These are phyloP conservation scores for Syrmaticus mikado DNA, from an alignment of 2,113 vertebrate genomes.

Conservation along the genomic window DNA sequence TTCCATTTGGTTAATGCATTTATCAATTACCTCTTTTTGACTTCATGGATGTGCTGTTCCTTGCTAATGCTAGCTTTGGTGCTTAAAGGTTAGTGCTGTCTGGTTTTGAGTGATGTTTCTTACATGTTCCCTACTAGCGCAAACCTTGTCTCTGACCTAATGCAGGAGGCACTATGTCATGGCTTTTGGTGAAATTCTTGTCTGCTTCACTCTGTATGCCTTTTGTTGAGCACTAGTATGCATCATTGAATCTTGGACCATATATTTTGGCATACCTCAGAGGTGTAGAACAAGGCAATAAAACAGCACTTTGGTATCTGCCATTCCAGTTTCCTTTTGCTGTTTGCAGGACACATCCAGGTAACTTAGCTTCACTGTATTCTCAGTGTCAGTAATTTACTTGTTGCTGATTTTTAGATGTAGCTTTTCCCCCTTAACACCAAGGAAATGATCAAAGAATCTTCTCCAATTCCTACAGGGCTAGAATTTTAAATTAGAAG, in stretches of 20 bases:
- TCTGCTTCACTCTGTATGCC: too few species aligned
- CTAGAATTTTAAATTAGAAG: background rate
- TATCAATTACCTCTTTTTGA: too few species aligned
- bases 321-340: background rate
- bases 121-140: background rate
- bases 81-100: too few species aligned
- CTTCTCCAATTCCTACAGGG: background rate
- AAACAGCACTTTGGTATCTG: background rate
- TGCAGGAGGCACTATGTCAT: background rate
- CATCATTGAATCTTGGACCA: accelerated
- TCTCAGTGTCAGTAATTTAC: accelerated
- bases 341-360: background rate
- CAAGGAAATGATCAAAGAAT: background rate
- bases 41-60: too few species aligned
- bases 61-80: too few species aligned
- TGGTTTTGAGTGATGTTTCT: background rate
- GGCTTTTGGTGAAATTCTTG: background rate
- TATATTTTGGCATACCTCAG: background rate
- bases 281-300: background rate
- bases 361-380: background rate
- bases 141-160: background rate
- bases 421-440: background rate
- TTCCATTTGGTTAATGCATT: too few species aligned
- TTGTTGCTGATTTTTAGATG: background rate
- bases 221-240: accelerated